Base-by-base conservation (phyloP, 2,113 vertebrate species). In the Caretta caretta region DNA sequence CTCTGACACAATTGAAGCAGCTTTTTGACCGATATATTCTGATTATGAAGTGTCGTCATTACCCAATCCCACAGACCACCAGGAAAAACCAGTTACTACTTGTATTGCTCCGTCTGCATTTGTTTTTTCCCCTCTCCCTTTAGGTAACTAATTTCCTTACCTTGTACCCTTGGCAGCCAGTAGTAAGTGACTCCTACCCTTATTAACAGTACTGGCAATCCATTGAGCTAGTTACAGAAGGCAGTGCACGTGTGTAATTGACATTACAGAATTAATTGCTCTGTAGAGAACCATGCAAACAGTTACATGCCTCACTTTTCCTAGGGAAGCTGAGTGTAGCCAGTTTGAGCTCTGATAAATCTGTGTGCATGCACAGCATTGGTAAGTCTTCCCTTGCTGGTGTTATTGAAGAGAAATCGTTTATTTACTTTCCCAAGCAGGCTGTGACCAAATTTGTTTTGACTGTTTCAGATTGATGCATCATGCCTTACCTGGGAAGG, bases 401-500 rank as follows among this genome's bases (percentile, higher is more conserved):
- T 10, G 65, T 38, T 88, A 48, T 22, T 93, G 27, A 65, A 78
- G 42, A 17, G 5, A 76, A 87, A 27, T 72, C 5, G 65, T 31
- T 49, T 79, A 20, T 69, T 69, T 48, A 31, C 4, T 91, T 92
- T 59, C n/a, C 6, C 57, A 22, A 88, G 72, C 80, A 81, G 51
- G 51, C 29, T 91, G 46, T 54, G 38, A 88, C 4, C 51, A 75
- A 46, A 12, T 92, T 82, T 84, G n/a, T 79, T n/a, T 48, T 83
- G 50, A 79, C 7, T 35, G 84, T 97, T 97, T 87, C 97, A 99
- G 99, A 99, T 99, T 86, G 99, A 99, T 89, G 97, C 99, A 8
- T 99, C 99, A 99, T 99, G 99, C 98, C 99, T 99, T 99, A 99
- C 99, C 10, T 99, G 99, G 99, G 99, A 99, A 98, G 99, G 99